phyloP scores from a whole-genome alignment of 2,113 vertebrate genomes.

The Ascaphus truei region DNA sequence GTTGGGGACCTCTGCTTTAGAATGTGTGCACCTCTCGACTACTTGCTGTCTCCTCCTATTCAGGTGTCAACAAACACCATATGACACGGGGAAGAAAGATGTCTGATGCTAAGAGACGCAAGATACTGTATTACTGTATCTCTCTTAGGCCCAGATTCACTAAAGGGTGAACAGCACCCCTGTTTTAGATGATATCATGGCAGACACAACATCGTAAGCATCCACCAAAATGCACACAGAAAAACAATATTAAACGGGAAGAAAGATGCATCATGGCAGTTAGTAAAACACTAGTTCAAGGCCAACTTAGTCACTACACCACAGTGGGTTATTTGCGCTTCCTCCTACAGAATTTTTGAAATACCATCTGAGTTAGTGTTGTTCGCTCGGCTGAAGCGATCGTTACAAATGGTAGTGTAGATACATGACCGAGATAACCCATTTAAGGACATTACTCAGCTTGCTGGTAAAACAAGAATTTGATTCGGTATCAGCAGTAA shows the following conservation, averaged over 20 bases:
- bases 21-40: no score
- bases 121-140: no score
- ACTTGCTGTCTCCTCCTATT: no score
- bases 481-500: not conserved
- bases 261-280: not conserved
- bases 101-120: no score
- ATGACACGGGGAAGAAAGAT: no score
- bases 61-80: no score
- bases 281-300: not conserved
- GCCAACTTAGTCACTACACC: constrained; percentile 10
- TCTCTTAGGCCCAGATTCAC: no score
- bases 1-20: no score
- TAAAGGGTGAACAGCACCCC: no score
- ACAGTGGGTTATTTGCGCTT: constrained; percentile 10
- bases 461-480: not conserved
- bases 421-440: not conserved
- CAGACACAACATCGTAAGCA: not conserved
- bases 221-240: not conserved
- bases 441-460: not conserved
- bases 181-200: not conserved
- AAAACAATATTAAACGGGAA: not conserved
- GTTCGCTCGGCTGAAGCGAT: not conserved
- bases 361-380: not conserved
- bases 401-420: not conserved
- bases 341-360: not conserved